Evolutionary conservation across 92 coral and sea anemone genomes (phyloP), one percentile per base, ranked within the genome.

Genomic region (Epizoanthus illoricatus): DNA sequence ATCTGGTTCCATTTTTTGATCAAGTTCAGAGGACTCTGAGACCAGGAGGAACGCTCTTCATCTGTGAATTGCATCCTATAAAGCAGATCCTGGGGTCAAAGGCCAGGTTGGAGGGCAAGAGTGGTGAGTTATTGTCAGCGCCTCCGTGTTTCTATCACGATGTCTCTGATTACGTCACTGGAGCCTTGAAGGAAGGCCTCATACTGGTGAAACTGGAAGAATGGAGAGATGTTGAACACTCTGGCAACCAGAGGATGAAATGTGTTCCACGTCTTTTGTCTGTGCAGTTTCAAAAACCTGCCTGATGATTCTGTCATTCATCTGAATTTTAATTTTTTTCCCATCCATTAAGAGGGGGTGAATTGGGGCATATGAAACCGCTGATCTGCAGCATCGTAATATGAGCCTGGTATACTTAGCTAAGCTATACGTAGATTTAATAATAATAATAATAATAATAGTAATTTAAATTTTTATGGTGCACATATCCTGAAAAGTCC

Each of bases 121-220:
- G 61, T 47, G 82, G 82, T 40, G 58, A 42, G 45, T 45, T 78
- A 17, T 4, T 78, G 7, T 43, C 82, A 63, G 82, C 82, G 16
- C 82, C 82, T 20, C 82, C 82, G 20, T 78, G 82, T 78, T 78
- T 78, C 45, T 78, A 41, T 78, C 82, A 78, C 71, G 82, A 78
- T 64, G 82, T 78, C 2, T 78, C 82, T 7, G 82, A 78, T 62
- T 78, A 63, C 49, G 43, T 78, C 16, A 64, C 10, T 19, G 71
- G 43, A 45, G 82, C 71, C 11, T 45, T 78, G 60, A 63, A 23
- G 24, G 71, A 78, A 78, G 33, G 71, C 8, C 20, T 78, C 17
- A 45, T 7, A n/a, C 45, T 78, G 61, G 82, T 78, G 59, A 78
- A 47, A 55, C 82, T 78, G 3, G 82, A 78, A 20, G 82, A 78